Base-by-base conservation (phyloP, 2,797 vertebrate species). In the Anisognathus igniventris region DNA sequence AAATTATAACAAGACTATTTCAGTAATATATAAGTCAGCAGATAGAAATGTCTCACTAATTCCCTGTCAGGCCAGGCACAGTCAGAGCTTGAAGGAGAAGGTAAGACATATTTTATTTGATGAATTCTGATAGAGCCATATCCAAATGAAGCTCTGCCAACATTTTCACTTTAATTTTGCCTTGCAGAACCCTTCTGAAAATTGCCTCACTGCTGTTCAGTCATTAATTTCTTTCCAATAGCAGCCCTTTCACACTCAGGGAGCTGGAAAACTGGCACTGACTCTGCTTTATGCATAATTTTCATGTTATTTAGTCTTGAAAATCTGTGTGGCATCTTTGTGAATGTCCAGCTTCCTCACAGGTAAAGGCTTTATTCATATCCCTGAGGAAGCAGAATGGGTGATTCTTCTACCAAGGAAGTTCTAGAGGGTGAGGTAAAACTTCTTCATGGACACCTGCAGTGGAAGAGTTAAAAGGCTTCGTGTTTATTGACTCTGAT, bases 11-110 rank as follows among this genome's bases (percentile, higher is more conserved):
- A 40, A 91, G 86, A 81, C 33, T 33, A 30, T 80, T 88, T 92
- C 68, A 58, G 70, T 82, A 95, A 93, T 65, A 93, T 67, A 91
- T 86, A 91, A 81, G 42, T 92, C 84, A 90, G 42, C 57, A 92
- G 94, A 90, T 25, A 81, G 72, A 90, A 91, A 60, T 47, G 33
- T 79, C 68, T 90, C 47, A 68, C 74, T 90, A 79, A 92, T 77
- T 85, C 85, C 21, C 21, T 79, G 27, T 80, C 68, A 77, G 40
- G 22, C 39, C 11, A 80, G 50, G 45, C 67, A 54, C 28, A 42
- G 42, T 37, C 31, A 61, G 44, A 84, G 56, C 66, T 88, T 85
- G 67, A 77, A 56, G 68, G 19, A 33, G n/a, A 51, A 56, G 50
- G 30, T 89, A 90, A 80, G 72, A 57, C 12, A 6, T 78, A 40